A percentile compares a stretch with the other conserved stretches of the same genome.
Conservation (phyloP, 2,113 vertebrate species). For the Rhabdomys dilectus region DNA sequence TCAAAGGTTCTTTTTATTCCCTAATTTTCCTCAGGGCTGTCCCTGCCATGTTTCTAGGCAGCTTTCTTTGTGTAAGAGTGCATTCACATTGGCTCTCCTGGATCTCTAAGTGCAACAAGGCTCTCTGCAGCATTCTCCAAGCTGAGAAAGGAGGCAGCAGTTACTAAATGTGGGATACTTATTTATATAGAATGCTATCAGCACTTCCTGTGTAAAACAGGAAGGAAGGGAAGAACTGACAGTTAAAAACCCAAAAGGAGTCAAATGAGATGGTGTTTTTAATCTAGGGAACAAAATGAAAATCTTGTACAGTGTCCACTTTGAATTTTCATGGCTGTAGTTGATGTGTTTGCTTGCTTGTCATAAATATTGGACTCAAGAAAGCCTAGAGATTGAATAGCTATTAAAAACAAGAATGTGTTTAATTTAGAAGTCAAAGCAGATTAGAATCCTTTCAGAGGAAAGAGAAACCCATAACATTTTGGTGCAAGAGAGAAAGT, state of each 20-base stretch:
- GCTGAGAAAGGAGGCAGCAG: constrained; percentile 15
- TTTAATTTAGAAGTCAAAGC: constrained; percentile 26
- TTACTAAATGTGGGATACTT: constrained; percentile 32
- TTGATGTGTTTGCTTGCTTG: not conserved
- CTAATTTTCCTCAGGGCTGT: constrained; percentile 8
- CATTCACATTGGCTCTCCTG: not conserved
- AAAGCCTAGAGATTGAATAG: not conserved
- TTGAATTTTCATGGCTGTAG: not conserved
- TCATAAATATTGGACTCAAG: not conserved
- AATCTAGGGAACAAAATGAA: not conserved
- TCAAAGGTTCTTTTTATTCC: not conserved
- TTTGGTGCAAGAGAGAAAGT: constrained; percentile 30
- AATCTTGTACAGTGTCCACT: not conserved
- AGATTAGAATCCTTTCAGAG: constrained; percentile 8
- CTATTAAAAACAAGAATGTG: constrained; percentile 20
- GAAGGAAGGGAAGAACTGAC: constrained; percentile 56
- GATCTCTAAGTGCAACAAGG: not conserved
- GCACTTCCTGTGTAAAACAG: constrained; percentile 68
- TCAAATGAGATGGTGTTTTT: constrained; percentile 10
- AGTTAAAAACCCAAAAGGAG: constrained; percentile 52
- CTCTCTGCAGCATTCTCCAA: not conserved
- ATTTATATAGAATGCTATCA: constrained; percentile 61
- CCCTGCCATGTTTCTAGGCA: not conserved
- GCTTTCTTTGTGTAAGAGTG: constrained; percentile 19
- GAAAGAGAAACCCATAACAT: not conserved